phyloP scores from a whole-genome alignment of 2,113 vertebrate species.

The Sula dactylatra region DNA sequence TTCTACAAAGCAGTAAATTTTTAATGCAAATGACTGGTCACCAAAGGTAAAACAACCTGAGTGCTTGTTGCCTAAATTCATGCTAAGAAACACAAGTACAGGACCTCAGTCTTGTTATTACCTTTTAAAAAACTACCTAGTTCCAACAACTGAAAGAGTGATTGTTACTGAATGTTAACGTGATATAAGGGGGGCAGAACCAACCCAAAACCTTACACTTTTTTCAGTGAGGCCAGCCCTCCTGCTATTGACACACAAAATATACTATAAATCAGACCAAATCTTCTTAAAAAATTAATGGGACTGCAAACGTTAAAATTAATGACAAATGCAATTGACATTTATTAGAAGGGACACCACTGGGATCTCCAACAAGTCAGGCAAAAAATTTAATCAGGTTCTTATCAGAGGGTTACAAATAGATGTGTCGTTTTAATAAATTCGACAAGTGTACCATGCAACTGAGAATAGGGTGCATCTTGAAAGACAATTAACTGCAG shows the following conservation, averaged over 20 bases:
- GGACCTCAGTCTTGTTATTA: background rate
- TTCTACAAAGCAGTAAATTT: background rate
- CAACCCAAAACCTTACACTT: background rate
- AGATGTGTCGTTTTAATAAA: slow-evolving; percentile 6
- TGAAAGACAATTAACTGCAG: background rate
- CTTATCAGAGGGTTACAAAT: slow-evolving; percentile 1
- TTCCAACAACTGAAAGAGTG: background rate
- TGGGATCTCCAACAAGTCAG: background rate
- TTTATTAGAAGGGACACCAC: background rate
- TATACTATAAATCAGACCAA: background rate
- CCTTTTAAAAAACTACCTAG: background rate
- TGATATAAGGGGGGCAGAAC: background rate
- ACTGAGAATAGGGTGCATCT: background rate
- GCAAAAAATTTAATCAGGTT: slow-evolving; percentile 32
- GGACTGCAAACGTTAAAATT: background rate
- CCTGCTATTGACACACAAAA: background rate
- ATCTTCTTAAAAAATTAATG: background rate
- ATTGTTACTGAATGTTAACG: background rate
- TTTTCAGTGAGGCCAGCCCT: background rate
- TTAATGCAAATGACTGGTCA: background rate
- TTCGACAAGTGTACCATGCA: background rate
- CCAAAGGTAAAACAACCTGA: background rate
- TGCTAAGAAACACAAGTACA: background rate
- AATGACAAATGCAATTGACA: background rate
- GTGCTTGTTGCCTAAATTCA: background rate